These are phyloP conservation scores for Selenia dentaria DNA, from an alignment of 2,888 invertebrate species.

Conservation along the genomic window DNA sequence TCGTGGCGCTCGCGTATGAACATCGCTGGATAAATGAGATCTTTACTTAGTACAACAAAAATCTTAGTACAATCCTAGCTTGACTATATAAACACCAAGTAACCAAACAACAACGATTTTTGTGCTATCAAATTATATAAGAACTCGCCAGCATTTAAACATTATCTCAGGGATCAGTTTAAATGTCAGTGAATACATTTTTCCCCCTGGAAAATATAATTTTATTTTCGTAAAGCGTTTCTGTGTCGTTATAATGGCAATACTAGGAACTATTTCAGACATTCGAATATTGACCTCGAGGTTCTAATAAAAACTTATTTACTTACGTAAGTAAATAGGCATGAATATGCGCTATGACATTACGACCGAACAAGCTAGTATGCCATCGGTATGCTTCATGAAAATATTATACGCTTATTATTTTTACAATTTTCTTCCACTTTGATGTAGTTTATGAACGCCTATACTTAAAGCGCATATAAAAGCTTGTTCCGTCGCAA, in stretches of 20 bases:
- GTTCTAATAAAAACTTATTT: conserved; percentile 6
- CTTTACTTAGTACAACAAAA: neutral
- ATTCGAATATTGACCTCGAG: conserved; percentile 21
- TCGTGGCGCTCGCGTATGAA: too few relatives aligned
- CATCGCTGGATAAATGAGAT: neutral
- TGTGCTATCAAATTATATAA: conserved; percentile 6
- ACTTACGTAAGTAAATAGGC: conserved; percentile 11
- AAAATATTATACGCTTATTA: too few relatives aligned
- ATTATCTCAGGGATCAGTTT: neutral
- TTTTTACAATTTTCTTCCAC: too few relatives aligned
- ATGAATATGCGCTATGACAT: neutral
- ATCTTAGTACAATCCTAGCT: conserved; percentile 7
- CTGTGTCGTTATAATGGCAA: conserved; percentile 29
- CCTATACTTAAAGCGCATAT: too few relatives aligned
- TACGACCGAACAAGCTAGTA: neutral
- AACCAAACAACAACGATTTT: conserved; percentile 1
- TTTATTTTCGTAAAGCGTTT: conserved; percentile 18
- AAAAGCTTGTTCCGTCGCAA: too few relatives aligned
- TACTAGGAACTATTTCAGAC: conserved; percentile 35
- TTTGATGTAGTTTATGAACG: too few relatives aligned
- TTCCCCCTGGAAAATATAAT: neutral
- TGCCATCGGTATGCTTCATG: too few relatives aligned
- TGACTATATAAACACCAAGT: conserved; percentile 8
- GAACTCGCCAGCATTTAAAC: conserved; percentile 6
- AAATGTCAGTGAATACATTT: conserved; percentile 6